phyloP scores from a whole-genome alignment of 2,888 invertebrate genomes.

The Drosophila paucipuncta region DNA sequence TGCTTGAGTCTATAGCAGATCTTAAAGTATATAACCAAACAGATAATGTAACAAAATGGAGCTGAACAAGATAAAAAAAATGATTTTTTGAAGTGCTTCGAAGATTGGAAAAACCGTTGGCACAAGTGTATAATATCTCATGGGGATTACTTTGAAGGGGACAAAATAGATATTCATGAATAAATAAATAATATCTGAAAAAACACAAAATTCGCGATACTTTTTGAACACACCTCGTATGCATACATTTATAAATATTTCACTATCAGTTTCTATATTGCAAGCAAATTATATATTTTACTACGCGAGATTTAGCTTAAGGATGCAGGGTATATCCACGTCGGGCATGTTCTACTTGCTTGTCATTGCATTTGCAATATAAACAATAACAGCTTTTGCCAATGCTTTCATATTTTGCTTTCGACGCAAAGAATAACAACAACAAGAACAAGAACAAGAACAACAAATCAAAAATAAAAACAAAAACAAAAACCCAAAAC shows the following conservation, averaged over 20 bases:
- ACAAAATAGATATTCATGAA: too few relatives aligned
- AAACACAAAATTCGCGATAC: too few relatives aligned
- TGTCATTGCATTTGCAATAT: constrained; percentile 8
- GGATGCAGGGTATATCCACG: background rate
- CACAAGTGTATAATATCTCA: too few relatives aligned
- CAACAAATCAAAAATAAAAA: background rate
- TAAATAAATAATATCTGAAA: too few relatives aligned
- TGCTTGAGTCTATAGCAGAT: background rate
- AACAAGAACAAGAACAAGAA: constrained; percentile 5
- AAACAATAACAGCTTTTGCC: constrained; percentile 15
- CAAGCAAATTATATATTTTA: background rate
- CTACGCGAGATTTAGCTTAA: background rate
- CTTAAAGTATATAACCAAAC: background rate
- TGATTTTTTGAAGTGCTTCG: too few relatives aligned
- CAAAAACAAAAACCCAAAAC: constrained; percentile 12
- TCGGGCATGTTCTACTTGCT: background rate
- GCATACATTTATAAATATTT: background rate
- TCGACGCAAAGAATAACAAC: constrained; percentile 26
- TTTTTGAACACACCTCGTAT: too few relatives aligned
- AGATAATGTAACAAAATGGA: background rate
- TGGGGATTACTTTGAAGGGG: too few relatives aligned
- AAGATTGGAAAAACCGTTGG: too few relatives aligned
- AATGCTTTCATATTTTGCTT: constrained; percentile 30
- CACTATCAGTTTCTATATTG: background rate
- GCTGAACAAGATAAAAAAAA: too few relatives aligned